Conservation (phyloP, 2,888 invertebrate genomes). For the Meta bourneti region DNA sequence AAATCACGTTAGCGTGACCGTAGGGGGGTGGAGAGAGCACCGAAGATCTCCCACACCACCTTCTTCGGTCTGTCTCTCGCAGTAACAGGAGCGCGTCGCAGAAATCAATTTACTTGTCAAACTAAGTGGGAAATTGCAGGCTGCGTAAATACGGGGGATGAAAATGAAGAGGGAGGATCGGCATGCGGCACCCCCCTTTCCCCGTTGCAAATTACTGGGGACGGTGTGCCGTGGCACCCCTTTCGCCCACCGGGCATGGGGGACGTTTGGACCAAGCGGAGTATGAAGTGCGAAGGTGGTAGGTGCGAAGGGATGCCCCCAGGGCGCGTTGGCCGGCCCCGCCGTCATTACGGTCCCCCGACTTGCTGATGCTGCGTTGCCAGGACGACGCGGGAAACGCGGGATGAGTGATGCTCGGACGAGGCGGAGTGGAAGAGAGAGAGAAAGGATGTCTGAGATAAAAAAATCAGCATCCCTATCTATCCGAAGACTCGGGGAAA, state of each 20-base stretch:
- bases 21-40: slow-evolving; percentile 7
- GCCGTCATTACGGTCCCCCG: slow-evolving; percentile 30
- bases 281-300: slow-evolving; percentile 70
- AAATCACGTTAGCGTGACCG: slow-evolving; percentile 65
- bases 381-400: slow-evolving; percentile 55
- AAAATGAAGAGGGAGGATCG: slow-evolving; percentile 21
- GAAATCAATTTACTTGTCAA: slow-evolving; percentile 78
- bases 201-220: slow-evolving; percentile 66
- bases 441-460: slow-evolving; percentile 19
- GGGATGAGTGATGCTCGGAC: slow-evolving; percentile 58
- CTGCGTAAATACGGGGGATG: slow-evolving; percentile 75
- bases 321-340: slow-evolving; percentile 50
- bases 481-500: neutral
- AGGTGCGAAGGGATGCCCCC: slow-evolving; percentile 68
- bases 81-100: slow-evolving; percentile 66
- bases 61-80: neutral
- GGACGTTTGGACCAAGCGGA: slow-evolving; percentile 53
- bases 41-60: slow-evolving; percentile 16
- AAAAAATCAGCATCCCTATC: neutral
- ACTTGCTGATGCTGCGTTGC: slow-evolving; percentile 73
- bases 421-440: slow-evolving; percentile 22
- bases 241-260: slow-evolving; percentile 40
- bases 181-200: slow-evolving; percentile 6
- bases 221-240: slow-evolving; percentile 44
- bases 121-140: slow-evolving; percentile 77